Percentiles rank a stretch among this genome's conserved stretches.
Conservation (phyloP, 2,888 invertebrate genomes). For the Chironomus tentans region DNA sequence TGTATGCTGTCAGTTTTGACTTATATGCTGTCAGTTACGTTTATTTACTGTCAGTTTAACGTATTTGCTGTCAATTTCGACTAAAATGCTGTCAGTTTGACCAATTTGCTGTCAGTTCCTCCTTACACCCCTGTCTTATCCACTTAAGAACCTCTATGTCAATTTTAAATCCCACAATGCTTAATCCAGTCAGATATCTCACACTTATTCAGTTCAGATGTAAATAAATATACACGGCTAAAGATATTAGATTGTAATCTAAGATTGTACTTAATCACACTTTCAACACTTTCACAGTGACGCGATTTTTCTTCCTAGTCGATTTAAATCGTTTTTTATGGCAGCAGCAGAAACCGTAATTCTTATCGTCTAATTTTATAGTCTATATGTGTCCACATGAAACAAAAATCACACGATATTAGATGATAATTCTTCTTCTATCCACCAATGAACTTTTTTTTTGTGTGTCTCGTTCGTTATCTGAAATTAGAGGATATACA, state of each 20-base stretch:
- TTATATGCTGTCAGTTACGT: too few species aligned
- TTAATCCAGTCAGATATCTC: too few species aligned
- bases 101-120: too few species aligned
- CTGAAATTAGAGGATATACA: neutral
- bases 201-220: neutral
- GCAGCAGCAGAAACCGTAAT: neutral
- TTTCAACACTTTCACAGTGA: constrained; percentile 5
- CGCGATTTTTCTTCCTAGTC: neutral
- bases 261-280: constrained; percentile 21
- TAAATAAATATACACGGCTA: neutral
- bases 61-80: too few species aligned
- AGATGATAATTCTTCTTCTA: neutral
- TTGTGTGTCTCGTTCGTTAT: neutral
- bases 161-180: too few species aligned
- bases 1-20: too few species aligned
- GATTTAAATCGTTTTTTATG: too few species aligned
- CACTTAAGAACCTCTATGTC: too few species aligned
- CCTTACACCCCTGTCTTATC: too few species aligned
- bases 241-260: constrained; percentile 9
- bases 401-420: neutral
- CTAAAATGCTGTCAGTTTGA: too few species aligned
- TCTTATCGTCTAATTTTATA: neutral
- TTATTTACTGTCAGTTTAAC: too few species aligned
- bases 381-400: neutral
- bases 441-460: neutral